Evolutionary conservation across 2,113 vertebrate species (phyloP).

Genomic region (Procapra przewalskii): DNA sequence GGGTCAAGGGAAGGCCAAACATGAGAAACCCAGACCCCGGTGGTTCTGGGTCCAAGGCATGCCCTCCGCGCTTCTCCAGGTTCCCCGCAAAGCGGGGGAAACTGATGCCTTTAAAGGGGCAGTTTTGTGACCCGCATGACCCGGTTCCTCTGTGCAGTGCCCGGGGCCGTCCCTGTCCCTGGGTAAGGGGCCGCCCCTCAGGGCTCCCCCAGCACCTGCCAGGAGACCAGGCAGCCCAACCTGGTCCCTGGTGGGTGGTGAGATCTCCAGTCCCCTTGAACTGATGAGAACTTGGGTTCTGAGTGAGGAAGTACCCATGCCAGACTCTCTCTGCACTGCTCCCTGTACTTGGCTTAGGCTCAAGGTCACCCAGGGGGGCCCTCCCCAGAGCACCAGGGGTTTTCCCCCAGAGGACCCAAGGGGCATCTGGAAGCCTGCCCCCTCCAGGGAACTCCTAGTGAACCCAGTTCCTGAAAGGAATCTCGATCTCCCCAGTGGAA

Average conservation of each 20-base stretch:
- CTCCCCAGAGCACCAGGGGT: not conserved
- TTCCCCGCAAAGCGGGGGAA: not conserved
- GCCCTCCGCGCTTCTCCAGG: not conserved
- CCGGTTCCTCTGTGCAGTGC: not conserved
- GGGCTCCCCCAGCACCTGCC: not conserved
- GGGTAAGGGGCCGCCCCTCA: not conserved
- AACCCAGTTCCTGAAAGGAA: not conserved
- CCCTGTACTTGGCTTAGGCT: not conserved
- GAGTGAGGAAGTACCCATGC: not conserved
- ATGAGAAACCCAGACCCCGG: not conserved
- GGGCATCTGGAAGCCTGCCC: not conserved
- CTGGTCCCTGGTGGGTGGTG: not conserved
- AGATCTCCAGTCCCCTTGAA: rapidly evolving
- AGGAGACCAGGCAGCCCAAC: not conserved
- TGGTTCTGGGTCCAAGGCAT: rapidly evolving
- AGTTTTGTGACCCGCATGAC: not conserved
- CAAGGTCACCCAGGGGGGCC: not conserved
- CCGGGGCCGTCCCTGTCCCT: not conserved
- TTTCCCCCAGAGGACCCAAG: not conserved
- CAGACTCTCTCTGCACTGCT: not conserved
- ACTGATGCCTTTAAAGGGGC: not conserved
- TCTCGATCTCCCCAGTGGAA: not conserved
- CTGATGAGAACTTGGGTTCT: not conserved
- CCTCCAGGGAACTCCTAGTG: not conserved
- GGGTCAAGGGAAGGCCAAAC: not conserved